A percentile compares a stretch with the other conserved stretches of the same genome.
These are phyloP conservation scores for Mormyrops boulengeri DNA, from an alignment of 2,797 vertebrate genomes.

Conservation along the genomic window DNA sequence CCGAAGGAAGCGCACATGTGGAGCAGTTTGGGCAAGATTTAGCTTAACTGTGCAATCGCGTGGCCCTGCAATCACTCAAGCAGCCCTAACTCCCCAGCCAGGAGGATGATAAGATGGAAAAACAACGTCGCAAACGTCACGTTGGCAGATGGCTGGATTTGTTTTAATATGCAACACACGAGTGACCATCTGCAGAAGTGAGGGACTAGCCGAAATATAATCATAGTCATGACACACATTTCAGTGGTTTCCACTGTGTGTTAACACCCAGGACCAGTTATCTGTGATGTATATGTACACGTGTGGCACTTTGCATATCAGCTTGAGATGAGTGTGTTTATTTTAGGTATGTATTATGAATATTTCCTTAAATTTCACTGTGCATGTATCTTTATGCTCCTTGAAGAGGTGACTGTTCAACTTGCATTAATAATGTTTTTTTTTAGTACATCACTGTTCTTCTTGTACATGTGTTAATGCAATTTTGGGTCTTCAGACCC, in stretches of 20 bases:
- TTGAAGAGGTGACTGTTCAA: neutral
- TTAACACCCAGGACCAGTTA: neutral
- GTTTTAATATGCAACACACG: neutral
- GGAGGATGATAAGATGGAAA: neutral
- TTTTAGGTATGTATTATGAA: neutral
- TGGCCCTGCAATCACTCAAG: neutral
- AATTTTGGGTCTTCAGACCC: neutral
- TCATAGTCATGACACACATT: neutral
- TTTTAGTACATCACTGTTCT: neutral
- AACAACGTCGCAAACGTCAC: neutral
- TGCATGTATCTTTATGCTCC: neutral
- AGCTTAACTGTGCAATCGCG: neutral
- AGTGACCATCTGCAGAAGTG: conserved; percentile 7
- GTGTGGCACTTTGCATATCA: neutral
- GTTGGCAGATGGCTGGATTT: neutral
- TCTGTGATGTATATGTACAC: neutral
- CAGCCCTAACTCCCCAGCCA: neutral
- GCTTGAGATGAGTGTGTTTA: neutral
- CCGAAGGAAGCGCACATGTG: neutral
- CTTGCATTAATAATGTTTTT: conserved; percentile 3
- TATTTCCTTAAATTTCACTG: neutral
- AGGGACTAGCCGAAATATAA: neutral
- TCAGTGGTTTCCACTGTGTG: neutral
- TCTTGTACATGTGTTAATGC: neutral
- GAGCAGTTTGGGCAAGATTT: neutral